phyloP scores from a whole-genome alignment of 2,113 vertebrate species.

The Oreochromis tanganicae region DNA sequence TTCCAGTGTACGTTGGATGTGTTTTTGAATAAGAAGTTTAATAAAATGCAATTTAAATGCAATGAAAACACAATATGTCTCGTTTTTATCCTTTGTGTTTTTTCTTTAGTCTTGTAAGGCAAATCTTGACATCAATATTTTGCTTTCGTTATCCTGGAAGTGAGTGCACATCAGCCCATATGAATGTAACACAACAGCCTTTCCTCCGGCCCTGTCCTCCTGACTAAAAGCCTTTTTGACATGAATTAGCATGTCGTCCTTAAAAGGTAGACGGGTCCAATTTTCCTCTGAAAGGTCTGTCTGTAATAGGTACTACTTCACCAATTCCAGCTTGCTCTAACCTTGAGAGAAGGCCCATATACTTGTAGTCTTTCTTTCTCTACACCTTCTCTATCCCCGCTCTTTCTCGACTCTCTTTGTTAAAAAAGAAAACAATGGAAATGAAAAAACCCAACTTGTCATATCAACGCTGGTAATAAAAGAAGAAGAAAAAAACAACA shows the following conservation, averaged over 20 bases:
- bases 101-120: neutral
- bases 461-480: constrained; percentile 46
- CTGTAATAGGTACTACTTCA: constrained; percentile 90
- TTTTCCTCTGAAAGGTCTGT: constrained; percentile 92
- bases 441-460: constrained; percentile 9
- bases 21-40: neutral
- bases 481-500: neutral
- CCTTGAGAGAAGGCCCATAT: constrained; percentile 49
- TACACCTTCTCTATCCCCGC: constrained; percentile 48
- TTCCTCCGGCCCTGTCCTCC: constrained; percentile 54
- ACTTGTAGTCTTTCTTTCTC: constrained; percentile 54
- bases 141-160: neutral
- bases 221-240: constrained; percentile 74
- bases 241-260: constrained; percentile 96
- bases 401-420: neutral
- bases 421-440: neutral
- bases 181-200: constrained; percentile 53
- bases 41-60: neutral
- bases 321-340: constrained; percentile 84
- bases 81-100: neutral
- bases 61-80: neutral
- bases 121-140: constrained; percentile 34
- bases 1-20: neutral
- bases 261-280: constrained; percentile 92
- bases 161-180: constrained; percentile 36